Base-by-base conservation (phyloP, 2,888 invertebrate genomes). In the Hypercompe scribonia region DNA sequence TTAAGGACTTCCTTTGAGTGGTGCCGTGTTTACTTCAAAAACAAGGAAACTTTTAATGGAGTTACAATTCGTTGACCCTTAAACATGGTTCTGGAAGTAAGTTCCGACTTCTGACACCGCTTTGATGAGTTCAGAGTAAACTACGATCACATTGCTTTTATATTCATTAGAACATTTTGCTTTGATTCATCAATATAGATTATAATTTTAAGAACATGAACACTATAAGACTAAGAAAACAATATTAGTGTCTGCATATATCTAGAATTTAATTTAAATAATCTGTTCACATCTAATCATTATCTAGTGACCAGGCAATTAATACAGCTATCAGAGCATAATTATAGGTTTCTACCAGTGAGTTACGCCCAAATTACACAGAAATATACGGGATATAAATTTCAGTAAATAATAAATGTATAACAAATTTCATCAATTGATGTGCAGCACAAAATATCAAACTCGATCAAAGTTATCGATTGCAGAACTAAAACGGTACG, bases 11-110 rank as follows among this genome's bases (percentile, higher is more conserved):
- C 94, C 94, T 94, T 94, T 94, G 93, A 94, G 89, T 88, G 88
- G 85, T 88, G 88, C 88, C 84, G 88, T 92, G 91, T 94, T 94
- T 93, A 90, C 92, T 93, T 91, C 87, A 86, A 90, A 93, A 94
- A 94, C 93, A 92, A 91, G 92, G 89, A 91, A 94, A 94, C 91
- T 94, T 94, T 94, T 95, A 94, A 95, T 95, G 93, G 92, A 94
- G 92, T 93, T 93, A 94, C 91, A 90, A 94, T 92, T 92, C 91
- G 90, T 92, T 92, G 91, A 93, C 91, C 92, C 89, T 87, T 84
- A 90, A 91, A 88, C 83, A 87, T 77, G 81, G 84, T 87, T 85
- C 77, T 82, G 78, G 81, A 85, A 86, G 78, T 79, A 76, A 79
- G 79, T 84, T 83, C 78, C 79, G 83, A 72, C 67, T 77, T 81